phyloP scores from a whole-genome alignment of 2,888 invertebrate genomes.

The Drosophila yooni region DNA sequence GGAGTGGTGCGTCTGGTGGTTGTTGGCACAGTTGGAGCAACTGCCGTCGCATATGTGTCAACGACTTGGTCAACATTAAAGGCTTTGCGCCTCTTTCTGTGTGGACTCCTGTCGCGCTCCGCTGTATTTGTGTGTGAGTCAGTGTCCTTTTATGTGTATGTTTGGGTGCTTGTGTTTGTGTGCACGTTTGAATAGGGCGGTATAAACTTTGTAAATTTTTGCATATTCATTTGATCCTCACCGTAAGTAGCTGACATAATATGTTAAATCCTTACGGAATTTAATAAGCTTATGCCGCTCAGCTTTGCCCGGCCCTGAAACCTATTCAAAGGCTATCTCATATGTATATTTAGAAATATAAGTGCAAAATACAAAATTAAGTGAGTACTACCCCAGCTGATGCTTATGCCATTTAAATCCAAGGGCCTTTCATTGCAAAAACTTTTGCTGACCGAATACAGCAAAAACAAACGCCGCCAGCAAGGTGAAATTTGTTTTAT shows the following conservation, averaged over 20 bases:
- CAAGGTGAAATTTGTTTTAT: background rate
- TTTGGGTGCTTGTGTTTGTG: slow-evolving; percentile 13
- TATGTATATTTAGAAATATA: slow-evolving; percentile 12
- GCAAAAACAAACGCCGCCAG: background rate
- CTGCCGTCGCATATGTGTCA: slow-evolving; percentile 75
- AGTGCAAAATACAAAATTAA: slow-evolving; percentile 25
- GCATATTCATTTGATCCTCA: slow-evolving; percentile 72
- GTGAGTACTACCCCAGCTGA: slow-evolving; percentile 35
- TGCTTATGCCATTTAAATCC: slow-evolving; percentile 9
- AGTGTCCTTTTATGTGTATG: slow-evolving; percentile 1
- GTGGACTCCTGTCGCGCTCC: slow-evolving; percentile 38
- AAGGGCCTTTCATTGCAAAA: slow-evolving; percentile 5
- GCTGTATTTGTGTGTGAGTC: slow-evolving; percentile 8
- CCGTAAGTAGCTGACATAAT: slow-evolving; percentile 70
- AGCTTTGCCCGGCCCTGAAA: slow-evolving; percentile 15
- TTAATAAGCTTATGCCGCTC: slow-evolving; percentile 70
- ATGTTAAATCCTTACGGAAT: slow-evolving; percentile 71
- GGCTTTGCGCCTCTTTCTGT: slow-evolving; percentile 54
- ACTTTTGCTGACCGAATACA: slow-evolving; percentile 1
- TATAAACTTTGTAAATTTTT: slow-evolving; percentile 64
- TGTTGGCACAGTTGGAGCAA: slow-evolving; percentile 40
- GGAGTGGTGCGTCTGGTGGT: slow-evolving; percentile 14
- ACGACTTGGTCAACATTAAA: slow-evolving; percentile 81
- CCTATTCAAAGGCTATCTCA: slow-evolving; percentile 27
- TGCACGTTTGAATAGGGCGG: slow-evolving; percentile 26